Percentiles rank a stretch among this genome's conserved stretches.
These are phyloP conservation scores for Pycnonotus jocosus DNA, from an alignment of 2,113 vertebrate genomes.

Conservation along the genomic window DNA sequence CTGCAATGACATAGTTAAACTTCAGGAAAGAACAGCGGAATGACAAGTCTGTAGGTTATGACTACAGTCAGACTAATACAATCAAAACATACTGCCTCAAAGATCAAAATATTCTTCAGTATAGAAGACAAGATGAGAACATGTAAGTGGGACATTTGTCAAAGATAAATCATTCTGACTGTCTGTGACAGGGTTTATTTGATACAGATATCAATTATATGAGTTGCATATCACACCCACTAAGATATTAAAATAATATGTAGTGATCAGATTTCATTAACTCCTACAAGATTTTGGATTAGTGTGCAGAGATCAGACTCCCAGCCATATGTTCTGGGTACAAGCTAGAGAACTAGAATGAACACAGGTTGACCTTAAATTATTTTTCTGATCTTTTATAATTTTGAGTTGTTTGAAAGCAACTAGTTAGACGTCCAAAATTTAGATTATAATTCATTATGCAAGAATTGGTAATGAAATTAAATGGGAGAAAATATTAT, in stretches of 20 bases:
- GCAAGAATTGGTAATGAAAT: not conserved
- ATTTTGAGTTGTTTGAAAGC: not conserved
- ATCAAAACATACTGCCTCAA: not conserved
- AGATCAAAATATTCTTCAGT: not conserved
- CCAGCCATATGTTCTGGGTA: not conserved
- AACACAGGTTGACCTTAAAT: not conserved
- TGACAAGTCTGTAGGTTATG: not conserved
- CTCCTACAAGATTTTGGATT: not conserved
- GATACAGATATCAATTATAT: not conserved
- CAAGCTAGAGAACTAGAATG: not conserved
- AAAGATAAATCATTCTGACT: not conserved
- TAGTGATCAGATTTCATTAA: not conserved
- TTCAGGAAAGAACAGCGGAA: not conserved
- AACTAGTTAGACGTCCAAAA: not conserved
- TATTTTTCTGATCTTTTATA: not conserved
- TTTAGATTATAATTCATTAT: not conserved
- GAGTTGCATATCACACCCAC: not conserved
- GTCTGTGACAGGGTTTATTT: not conserved
- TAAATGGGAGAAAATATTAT: not conserved
- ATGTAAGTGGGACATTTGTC: not conserved
- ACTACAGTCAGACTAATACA: not conserved
- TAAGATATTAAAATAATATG: not conserved
- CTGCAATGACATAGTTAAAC: not conserved
- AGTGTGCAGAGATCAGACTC: not conserved
- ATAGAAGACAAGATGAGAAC: not conserved